These are phyloP conservation scores for Pseudococcus longispinus DNA, from an alignment of 2,888 invertebrate genomes.

Conservation along the genomic window DNA sequence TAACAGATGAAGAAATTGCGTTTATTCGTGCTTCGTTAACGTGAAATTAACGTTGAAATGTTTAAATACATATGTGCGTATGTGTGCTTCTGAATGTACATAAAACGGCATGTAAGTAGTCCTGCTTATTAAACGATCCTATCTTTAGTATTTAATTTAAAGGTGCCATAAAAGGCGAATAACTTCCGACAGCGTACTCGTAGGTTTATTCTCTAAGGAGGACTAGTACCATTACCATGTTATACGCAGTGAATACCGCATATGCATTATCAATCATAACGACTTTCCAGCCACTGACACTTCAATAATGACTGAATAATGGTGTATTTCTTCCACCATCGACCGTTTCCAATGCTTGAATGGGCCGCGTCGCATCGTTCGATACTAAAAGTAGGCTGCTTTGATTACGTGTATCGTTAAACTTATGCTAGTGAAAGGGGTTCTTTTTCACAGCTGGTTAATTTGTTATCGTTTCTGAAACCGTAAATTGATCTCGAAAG, in stretches of 20 bases:
- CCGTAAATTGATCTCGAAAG: neutral
- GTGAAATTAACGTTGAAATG: conserved; percentile 8
- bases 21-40: neutral
- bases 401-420: neutral
- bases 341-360: neutral
- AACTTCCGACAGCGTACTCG: neutral
- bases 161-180: conserved; percentile 30
- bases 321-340: conserved; percentile 2
- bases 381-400: neutral
- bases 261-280: conserved; percentile 25
- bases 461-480: neutral
- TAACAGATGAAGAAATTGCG: conserved; percentile 22
- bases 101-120: neutral
- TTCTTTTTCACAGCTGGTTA: neutral
- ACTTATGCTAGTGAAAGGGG: neutral
- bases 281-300: conserved; percentile 21
- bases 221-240: neutral
- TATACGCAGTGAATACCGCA: neutral
- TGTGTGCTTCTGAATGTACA: neutral
- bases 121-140: conserved; percentile 13
- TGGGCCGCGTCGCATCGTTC: neutral
- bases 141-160: conserved; percentile 28
- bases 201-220: neutral
- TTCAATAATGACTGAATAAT: conserved; percentile 37
- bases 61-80: neutral